A percentile compares a stretch with the other conserved stretches of the same genome.
Conservation (phyloP, 35 echinoderm and acorn worm genomes). For the Holothuria glaberrima region DNA sequence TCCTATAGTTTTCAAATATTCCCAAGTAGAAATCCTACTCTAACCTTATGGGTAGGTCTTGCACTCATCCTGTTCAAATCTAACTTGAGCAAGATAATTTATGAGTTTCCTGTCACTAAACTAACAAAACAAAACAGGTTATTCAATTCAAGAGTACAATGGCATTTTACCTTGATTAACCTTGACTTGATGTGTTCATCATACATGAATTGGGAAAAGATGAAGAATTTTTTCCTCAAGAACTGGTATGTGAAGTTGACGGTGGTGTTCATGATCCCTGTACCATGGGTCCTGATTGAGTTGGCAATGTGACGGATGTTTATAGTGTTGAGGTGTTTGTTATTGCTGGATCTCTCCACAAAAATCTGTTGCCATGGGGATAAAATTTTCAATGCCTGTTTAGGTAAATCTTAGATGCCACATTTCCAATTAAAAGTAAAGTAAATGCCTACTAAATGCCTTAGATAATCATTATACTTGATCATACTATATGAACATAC, state of each 20-base stretch:
- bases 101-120: too few species aligned
- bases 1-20: too few species aligned
- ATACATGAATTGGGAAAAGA: constrained; percentile 99
- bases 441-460: background rate
- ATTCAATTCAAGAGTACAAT: too few species aligned
- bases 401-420: too few species aligned
- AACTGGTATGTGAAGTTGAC: constrained; percentile 99
- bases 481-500: too few species aligned
- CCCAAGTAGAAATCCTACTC: too few species aligned
- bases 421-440: background rate
- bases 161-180: constrained; percentile 82
- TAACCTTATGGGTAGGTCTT: too few species aligned
- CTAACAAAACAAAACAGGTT: too few species aligned
- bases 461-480: background rate
- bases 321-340: constrained; percentile 99
- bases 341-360: constrained; percentile 96
- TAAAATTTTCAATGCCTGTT: too few species aligned
- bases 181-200: constrained; percentile 99
- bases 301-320: constrained; percentile 99
- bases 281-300: constrained; percentile 98
- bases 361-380: constrained; percentile 74
- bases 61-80: too few species aligned
- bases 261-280: constrained; percentile 99
- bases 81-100: too few species aligned
- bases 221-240: constrained; percentile 98